Percentiles rank a stretch among this genome's conserved stretches.
Evolutionary conservation across 1,140 invertebrate species (phyloP).

Genomic region (Solenopsis invicta): DNA sequence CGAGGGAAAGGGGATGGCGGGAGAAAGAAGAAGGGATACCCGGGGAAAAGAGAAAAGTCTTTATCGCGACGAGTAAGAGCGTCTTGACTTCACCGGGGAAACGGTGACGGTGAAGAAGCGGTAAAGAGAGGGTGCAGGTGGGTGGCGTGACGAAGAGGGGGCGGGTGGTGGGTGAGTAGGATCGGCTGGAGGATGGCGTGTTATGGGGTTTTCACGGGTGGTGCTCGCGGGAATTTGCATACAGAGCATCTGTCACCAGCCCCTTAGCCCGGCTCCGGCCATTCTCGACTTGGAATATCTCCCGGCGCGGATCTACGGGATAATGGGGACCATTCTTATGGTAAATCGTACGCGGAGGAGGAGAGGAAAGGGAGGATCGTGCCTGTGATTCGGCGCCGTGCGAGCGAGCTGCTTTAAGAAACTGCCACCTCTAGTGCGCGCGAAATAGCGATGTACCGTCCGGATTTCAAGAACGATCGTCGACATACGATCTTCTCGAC

Average conservation of each 20-base stretch:
- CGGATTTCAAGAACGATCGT: conserved; percentile 7
- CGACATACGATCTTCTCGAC: not conserved
- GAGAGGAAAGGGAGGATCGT: conserved; percentile 56
- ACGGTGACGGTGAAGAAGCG: conserved; percentile 67
- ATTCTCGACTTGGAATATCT: conserved; percentile 85
- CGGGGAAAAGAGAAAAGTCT: conserved; percentile 75
- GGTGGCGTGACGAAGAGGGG: conserved; percentile 47
- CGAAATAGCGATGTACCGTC: conserved; percentile 49
- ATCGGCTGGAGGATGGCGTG: conserved; percentile 72
- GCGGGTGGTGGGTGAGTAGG: conserved; percentile 44
- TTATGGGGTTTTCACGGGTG: conserved; percentile 81
- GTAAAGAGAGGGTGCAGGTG: conserved; percentile 72
- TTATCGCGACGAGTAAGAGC: conserved; percentile 76
- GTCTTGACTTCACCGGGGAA: conserved; percentile 66
- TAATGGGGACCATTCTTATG: conserved; percentile 86
- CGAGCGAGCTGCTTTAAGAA: conserved; percentile 42
- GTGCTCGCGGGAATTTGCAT: conserved; percentile 85
- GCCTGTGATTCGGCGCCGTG: conserved; percentile 75
- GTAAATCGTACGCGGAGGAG: conserved; percentile 78
- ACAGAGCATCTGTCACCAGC: conserved; percentile 87
- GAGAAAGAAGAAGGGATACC: conserved; percentile 13
- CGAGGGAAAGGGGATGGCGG: not conserved
- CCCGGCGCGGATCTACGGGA: conserved; percentile 83
- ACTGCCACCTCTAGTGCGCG: conserved; percentile 34
- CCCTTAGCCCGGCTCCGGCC: conserved; percentile 83